These are phyloP conservation scores for Tenthredo notha DNA, from an alignment of 2,888 invertebrate genomes.

Conservation along the genomic window DNA sequence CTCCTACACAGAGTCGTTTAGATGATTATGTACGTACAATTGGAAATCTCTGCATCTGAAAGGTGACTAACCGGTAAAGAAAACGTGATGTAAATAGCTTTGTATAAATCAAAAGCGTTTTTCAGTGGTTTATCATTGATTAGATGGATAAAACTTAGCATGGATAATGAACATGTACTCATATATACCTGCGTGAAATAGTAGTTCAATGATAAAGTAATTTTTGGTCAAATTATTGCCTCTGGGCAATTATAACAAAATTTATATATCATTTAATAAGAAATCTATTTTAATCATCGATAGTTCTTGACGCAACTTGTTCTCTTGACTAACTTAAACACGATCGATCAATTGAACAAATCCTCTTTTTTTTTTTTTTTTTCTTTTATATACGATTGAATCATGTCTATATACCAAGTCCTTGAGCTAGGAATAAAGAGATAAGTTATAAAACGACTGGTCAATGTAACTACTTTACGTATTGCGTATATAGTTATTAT, in stretches of 20 bases:
- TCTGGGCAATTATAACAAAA: too few species aligned
- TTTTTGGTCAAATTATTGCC: too few species aligned
- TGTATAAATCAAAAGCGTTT: not conserved
- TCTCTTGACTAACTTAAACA: not conserved
- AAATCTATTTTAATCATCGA: too few species aligned
- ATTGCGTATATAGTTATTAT: not conserved
- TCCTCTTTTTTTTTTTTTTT: not conserved
- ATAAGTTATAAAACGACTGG: not conserved
- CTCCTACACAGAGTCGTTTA: conserved; percentile 17
- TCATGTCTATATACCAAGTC: not conserved
- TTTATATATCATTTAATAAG: too few species aligned
- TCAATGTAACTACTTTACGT: not conserved
- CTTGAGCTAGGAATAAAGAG: not conserved
- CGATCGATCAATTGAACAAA: not conserved
- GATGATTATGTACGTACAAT: conserved; percentile 42
- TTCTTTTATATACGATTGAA: not conserved
- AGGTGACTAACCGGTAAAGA: conserved; percentile 15
- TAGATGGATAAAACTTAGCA: not conserved
- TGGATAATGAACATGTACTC: not conserved
- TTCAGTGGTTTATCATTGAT: not conserved
- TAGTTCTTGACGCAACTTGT: not conserved
- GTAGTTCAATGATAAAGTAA: too few species aligned
- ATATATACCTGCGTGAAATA: too few species aligned
- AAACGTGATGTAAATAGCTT: not conserved
- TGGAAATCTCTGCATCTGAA: not conserved